Base-by-base conservation (phyloP, 2,113 vertebrate species). In the Pterocles orientalis region DNA sequence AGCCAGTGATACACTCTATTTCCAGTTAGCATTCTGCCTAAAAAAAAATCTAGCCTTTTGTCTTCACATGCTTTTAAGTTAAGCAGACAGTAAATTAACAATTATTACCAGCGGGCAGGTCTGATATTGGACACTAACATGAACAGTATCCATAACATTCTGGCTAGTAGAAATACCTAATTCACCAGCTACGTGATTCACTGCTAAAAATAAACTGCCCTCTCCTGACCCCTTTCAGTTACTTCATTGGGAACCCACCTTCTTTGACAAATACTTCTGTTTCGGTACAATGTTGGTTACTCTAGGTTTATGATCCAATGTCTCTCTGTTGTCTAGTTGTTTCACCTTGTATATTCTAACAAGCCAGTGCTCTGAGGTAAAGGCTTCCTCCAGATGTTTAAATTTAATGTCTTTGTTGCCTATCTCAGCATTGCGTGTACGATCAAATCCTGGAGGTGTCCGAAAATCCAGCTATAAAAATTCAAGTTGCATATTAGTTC, bases 301-400 rank as follows among this genome's bases (percentile, higher is more conserved):
- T 94, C 99, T 98, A 61, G 98, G 98, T 98, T 99, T 99, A 96
- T 98, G 99, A 96, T 98, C 98, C 97, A 99, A 86, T 14, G 98
- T 98, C 97, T 99, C 99, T 90, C 99, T 97, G 98, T 99, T 99
- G 91, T 99, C 99, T 94, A 99, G 98, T 50, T 98, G 98, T 98
- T 99, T 99, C 87, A 99, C 99, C 98, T 99, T 99, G 98, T 99
- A 99, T 98, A 99, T 99, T 95, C 99, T 98, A 94, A 99, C 99
- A 91, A 99, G 98, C 99, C 99, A 99, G 96, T 99, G 99, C 97
- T 99, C 99, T 17, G 99, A 99, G 58, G 99, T 99, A 96, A 99
- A 99, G 50, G 99, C 99, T 97, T 99, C 99, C 97, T 99, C 99
- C 98, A 99, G 98, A 95, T 99, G 99, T 96, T 99, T 98, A 97